A percentile compares a stretch with the other conserved stretches of the same genome.
phyloP scores from a whole-genome alignment of 2,113 vertebrate species.

The Cochlearius cochlearius region DNA sequence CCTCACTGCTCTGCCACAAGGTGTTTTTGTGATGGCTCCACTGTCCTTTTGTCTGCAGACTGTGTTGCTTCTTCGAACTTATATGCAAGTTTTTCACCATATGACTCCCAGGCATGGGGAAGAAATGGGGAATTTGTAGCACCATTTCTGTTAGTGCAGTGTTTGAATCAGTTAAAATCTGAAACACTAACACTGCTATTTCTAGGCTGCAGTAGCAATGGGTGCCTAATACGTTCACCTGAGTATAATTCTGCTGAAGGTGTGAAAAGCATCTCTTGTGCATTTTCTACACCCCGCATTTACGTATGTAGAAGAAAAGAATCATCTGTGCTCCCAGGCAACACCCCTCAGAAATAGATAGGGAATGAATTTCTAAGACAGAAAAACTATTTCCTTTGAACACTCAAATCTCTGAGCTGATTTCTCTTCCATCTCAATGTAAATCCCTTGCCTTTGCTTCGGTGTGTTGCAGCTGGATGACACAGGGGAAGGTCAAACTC shows the following conservation, averaged over 20 bases:
- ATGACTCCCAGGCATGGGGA: not conserved
- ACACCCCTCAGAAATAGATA: not conserved
- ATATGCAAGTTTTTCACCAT: not conserved
- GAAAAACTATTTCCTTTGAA: constrained; percentile 13
- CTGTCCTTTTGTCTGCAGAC: not conserved
- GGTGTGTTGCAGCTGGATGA: not conserved
- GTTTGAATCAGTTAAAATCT: not conserved
- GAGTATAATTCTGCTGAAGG: not conserved
- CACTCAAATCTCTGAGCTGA: not conserved
- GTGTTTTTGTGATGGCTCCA: not conserved
- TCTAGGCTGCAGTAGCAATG: not conserved
- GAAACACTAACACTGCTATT: not conserved
- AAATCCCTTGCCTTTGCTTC: not conserved
- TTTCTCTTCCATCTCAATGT: not conserved
- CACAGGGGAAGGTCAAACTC: constrained; percentile 14
- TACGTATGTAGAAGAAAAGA: not conserved
- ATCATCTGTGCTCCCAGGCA: not conserved
- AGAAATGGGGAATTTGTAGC: not conserved
- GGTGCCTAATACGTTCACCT: not conserved
- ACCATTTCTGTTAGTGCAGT: not conserved
- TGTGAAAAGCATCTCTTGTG: not conserved
- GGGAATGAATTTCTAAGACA: not conserved
- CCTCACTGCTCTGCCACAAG: not conserved
- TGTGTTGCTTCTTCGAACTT: not conserved
- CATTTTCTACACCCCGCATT: not conserved